Percentiles rank a stretch among this genome's conserved stretches.
phyloP scores from a whole-genome alignment of 2,113 vertebrate species.

The Cardinalis cardinalis region DNA sequence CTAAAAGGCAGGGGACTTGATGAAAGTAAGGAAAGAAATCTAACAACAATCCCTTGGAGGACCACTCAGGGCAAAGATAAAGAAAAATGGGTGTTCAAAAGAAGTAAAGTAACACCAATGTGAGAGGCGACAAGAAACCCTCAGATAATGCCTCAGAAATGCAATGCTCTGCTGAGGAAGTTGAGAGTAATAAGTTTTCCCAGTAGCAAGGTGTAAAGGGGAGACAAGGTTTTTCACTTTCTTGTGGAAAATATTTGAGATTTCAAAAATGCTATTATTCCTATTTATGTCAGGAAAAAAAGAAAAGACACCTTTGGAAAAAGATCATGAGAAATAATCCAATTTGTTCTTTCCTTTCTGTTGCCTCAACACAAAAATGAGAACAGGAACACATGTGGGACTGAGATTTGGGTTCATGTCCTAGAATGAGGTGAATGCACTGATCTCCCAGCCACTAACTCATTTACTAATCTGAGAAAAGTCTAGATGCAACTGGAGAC shows the following conservation, averaged over 20 bases:
- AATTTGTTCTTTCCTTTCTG: background rate
- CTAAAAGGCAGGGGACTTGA: background rate
- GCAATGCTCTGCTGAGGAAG: background rate
- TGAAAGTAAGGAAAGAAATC: background rate
- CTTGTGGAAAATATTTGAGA: background rate
- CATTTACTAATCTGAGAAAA: background rate
- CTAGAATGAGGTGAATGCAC: background rate
- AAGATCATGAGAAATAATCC: background rate
- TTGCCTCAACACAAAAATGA: background rate
- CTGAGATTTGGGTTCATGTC: background rate
- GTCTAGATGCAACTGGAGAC: background rate
- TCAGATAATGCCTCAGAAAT: background rate
- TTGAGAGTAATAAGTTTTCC: background rate
- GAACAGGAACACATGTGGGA: background rate
- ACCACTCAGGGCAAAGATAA: background rate
- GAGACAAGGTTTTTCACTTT: background rate
- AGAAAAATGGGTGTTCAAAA: background rate
- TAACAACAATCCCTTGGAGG: background rate
- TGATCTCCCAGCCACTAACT: fast-evolving
- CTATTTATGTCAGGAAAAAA: background rate
- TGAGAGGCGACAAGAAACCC: background rate
- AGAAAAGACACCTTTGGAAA: background rate
- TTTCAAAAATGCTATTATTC: background rate
- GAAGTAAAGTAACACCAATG: background rate
- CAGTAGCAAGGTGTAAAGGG: background rate